phyloP scores from a whole-genome alignment of 2,113 vertebrate species.

The Centrocercus urophasianus region DNA sequence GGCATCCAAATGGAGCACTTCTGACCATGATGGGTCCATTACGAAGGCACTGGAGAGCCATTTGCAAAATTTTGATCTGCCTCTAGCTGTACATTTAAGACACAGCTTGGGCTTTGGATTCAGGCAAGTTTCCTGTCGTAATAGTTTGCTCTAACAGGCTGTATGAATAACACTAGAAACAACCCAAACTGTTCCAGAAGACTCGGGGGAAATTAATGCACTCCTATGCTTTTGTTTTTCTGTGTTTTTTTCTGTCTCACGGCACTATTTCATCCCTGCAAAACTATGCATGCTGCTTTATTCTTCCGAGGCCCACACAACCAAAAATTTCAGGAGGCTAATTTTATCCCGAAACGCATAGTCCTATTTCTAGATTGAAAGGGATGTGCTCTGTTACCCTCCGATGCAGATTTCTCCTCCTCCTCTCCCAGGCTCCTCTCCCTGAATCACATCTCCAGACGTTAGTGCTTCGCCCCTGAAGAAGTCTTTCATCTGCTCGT shows the following conservation, averaged over 20 bases:
- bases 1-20: neutral
- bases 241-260: neutral
- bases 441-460: conserved; percentile 43
- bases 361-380: conserved; percentile 39
- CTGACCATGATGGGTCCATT: neutral
- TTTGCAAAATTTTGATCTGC: neutral
- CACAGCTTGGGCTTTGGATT: conserved; percentile 4
- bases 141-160: conserved; percentile 21
- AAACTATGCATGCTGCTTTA: neutral
- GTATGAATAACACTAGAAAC: neutral
- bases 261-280: conserved; percentile 4
- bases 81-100: neutral
- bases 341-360: conserved; percentile 32
- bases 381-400: neutral
- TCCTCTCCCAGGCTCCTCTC: neutral
- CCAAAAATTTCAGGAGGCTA: neutral
- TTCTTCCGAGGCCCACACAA: conserved; percentile 11
- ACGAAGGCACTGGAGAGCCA: neutral
- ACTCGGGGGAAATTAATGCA: conserved; percentile 55
- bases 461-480: neutral
- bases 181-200: conserved; percentile 23
- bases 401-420: conserved; percentile 27
- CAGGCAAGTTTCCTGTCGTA: neutral
- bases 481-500: conserved; percentile 58
- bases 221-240: neutral